A percentile compares a stretch with the other conserved stretches of the same genome.
Evolutionary conservation across 37 sponge, comb jelly and placozoan genomes (phyloP).

Genomic region (Diacarnus erythraeanus): DNA sequence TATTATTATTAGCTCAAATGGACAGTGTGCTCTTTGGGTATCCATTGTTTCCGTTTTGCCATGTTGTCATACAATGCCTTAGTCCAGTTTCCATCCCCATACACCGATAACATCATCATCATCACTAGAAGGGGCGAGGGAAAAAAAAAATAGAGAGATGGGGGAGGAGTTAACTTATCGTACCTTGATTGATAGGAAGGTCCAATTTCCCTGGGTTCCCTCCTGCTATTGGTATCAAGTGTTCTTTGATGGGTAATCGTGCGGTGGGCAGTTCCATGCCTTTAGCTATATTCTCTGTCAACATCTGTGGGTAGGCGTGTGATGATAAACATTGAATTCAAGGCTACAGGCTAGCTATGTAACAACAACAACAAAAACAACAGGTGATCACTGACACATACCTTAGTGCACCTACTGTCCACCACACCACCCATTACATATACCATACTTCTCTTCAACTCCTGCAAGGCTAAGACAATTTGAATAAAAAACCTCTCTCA

Average conservation of each 20-base stretch:
- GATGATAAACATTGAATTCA: no score
- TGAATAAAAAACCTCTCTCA: neutral
- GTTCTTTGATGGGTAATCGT: neutral
- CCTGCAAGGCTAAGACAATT: neutral
- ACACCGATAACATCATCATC: neutral
- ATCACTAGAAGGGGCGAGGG: neutral
- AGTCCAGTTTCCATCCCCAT: neutral
- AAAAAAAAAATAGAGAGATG: no score
- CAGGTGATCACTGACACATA: neutral
- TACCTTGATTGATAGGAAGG: neutral
- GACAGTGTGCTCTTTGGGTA: neutral
- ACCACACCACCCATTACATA: conserved; percentile 4
- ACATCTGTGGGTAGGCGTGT: neutral
- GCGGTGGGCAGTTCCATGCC: neutral
- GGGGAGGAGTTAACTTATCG: neutral
- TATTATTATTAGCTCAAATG: no score
- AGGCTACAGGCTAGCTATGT: neutral
- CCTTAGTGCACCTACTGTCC: neutral
- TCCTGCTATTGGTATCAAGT: neutral
- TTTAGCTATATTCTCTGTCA: neutral
- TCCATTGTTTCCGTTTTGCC: neutral
- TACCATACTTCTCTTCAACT: neutral
- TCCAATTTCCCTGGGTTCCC: neutral
- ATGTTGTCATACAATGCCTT: neutral
- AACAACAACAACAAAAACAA: neutral